A percentile compares a stretch with the other conserved stretches of the same genome.
These are phyloP conservation scores for Laterallus jamaicensis DNA, from an alignment of 2,113 vertebrate genomes.

Conservation along the genomic window DNA sequence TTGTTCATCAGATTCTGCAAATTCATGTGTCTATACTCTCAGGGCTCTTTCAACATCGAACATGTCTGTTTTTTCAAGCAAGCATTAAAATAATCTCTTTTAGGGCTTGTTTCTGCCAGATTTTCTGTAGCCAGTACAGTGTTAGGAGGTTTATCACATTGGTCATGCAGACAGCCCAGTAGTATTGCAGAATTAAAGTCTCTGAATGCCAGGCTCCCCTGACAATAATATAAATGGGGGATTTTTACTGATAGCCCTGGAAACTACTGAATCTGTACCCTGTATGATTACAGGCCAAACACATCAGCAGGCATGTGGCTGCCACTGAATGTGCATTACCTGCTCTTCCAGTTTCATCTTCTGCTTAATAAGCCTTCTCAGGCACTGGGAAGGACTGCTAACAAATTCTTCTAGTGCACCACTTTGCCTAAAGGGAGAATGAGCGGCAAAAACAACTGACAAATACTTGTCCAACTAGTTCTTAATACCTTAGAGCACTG, in stretches of 20 bases:
- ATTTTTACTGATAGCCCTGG: not conserved
- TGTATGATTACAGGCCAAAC: not conserved
- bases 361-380: not conserved
- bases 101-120: not conserved
- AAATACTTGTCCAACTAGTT: not conserved
- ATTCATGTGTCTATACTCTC: not conserved
- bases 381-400: not conserved
- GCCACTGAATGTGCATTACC: not conserved
- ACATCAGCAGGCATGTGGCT: not conserved
- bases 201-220: not conserved
- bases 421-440: conserved; percentile 9
- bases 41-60: not conserved
- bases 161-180: not conserved
- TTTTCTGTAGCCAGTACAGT: not conserved
- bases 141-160: not conserved
- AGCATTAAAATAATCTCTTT: not conserved
- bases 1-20: not conserved
- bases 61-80: not conserved
- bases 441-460: conserved; percentile 31
- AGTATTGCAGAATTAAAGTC: not conserved
- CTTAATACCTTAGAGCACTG: not conserved
- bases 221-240: not conserved
- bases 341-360: conserved; percentile 1
- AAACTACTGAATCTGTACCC: not conserved
- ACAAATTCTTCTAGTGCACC: not conserved